Conservation (phyloP, 1,140 invertebrate species). For the Euschistus heros region DNA sequence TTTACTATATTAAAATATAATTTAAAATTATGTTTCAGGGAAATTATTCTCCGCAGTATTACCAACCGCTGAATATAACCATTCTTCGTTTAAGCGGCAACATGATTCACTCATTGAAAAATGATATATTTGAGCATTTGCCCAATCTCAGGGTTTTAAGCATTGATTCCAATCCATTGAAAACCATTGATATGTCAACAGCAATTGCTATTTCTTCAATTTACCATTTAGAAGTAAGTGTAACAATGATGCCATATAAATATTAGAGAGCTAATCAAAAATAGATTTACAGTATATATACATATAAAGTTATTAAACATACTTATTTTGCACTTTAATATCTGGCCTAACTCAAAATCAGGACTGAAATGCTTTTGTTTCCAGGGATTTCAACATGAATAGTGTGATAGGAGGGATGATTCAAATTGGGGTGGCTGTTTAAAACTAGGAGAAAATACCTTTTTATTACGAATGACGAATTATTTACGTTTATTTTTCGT, state of each 20-base stretch:
- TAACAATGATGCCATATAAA: background rate
- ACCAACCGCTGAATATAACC: constrained; percentile 49
- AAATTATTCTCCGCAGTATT: constrained; percentile 41
- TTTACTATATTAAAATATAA: background rate
- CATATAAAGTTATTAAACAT: no score
- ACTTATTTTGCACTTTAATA: no score
- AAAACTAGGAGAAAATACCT: no score
- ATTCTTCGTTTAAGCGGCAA: constrained; percentile 52
- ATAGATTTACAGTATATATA: no score
- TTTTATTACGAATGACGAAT: no score
- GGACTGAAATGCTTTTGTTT: no score
- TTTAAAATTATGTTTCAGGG: constrained; percentile 40
- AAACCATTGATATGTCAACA: constrained; percentile 45
- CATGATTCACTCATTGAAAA: constrained; percentile 48
- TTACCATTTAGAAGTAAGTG: constrained; percentile 45
- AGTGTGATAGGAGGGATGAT: no score
- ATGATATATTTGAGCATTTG: constrained; percentile 59
- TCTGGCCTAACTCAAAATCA: no score
- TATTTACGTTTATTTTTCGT: no score
- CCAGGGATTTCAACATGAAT: no score
- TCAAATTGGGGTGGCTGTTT: no score
- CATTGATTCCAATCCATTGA: constrained; percentile 53
- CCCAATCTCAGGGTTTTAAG: constrained; percentile 48
- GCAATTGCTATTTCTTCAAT: constrained; percentile 49
- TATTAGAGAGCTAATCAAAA: no score